Conservation (phyloP, 2,797 vertebrate genomes). For the Crax fasciolata region DNA sequence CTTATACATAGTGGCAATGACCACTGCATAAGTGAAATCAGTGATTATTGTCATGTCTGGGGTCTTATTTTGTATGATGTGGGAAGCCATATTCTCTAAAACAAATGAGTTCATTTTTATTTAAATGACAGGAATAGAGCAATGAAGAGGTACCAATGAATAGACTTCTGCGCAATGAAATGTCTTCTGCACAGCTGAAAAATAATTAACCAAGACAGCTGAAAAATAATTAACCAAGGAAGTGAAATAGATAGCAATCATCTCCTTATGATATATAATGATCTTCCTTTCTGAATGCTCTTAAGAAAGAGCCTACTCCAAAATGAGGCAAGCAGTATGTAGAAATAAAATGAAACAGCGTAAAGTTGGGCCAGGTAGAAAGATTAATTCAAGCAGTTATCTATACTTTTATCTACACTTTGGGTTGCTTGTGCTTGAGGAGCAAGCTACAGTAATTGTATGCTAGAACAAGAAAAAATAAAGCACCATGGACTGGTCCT, state of each 20-base stretch:
- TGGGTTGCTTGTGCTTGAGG: not conserved
- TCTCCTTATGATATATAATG: not conserved
- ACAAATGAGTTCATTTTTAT: not conserved
- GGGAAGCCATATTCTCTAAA: not conserved
- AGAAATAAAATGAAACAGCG: not conserved
- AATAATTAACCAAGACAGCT: not conserved
- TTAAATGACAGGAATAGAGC: not conserved
- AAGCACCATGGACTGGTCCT: not conserved
- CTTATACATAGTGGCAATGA: not conserved
- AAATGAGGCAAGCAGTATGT: not conserved
- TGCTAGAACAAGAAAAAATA: not conserved
- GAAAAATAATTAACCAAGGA: not conserved
- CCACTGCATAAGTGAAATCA: not conserved
- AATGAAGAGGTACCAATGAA: not conserved
- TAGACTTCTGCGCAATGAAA: not conserved
- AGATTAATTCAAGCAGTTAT: not conserved
- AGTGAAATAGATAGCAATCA: not conserved
- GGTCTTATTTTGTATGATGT: not conserved
- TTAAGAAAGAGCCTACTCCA: not conserved
- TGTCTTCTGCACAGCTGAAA: not conserved
- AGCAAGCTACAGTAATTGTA: not conserved
- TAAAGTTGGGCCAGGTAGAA: not conserved
- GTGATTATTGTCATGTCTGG: not conserved
- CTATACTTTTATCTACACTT: not conserved
- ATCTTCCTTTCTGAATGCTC: not conserved